These are phyloP conservation scores for Daubentonia madagascariensis DNA, from an alignment of 2,113 vertebrate genomes.

Conservation along the genomic window DNA sequence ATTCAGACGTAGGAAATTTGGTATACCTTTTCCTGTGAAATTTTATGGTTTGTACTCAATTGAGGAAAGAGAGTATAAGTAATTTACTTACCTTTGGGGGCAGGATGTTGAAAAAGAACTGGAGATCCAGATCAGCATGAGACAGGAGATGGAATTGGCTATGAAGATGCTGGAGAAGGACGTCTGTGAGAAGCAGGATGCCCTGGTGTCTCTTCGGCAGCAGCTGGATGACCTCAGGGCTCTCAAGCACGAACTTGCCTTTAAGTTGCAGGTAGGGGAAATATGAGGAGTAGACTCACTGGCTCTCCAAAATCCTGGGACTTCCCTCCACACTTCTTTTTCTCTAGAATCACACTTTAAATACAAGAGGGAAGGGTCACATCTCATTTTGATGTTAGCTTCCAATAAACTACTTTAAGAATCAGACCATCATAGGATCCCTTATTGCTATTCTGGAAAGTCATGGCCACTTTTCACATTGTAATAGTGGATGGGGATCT, in stretches of 20 bases:
- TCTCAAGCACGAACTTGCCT: slow-evolving; percentile 95
- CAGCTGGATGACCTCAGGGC: slow-evolving; percentile 95
- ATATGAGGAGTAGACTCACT: rapidly evolving
- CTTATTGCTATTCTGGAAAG: background rate
- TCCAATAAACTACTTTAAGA: background rate
- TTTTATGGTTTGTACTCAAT: background rate
- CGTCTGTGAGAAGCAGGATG: slow-evolving; percentile 97
- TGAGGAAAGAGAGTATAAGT: background rate
- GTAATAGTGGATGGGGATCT: background rate
- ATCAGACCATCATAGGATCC: background rate
- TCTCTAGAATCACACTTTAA: background rate
- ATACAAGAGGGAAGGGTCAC: background rate
- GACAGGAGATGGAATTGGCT: slow-evolving; percentile 98
- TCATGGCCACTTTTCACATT: background rate
- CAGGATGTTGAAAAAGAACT: slow-evolving; percentile 98
- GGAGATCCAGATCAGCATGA: slow-evolving; percentile 97
- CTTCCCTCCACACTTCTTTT: background rate
- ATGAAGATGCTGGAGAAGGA: slow-evolving; percentile 99
- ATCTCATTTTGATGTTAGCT: background rate
- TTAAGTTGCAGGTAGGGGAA: slow-evolving; percentile 93
- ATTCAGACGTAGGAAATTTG: background rate
- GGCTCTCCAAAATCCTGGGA: background rate
- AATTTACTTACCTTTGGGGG: slow-evolving; percentile 72
- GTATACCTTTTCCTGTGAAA: background rate
- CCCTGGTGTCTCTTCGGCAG: slow-evolving; percentile 94